Evolutionary conservation across 2,797 vertebrate genomes (phyloP).

Genomic region (Anomalospiza imberbis): DNA sequence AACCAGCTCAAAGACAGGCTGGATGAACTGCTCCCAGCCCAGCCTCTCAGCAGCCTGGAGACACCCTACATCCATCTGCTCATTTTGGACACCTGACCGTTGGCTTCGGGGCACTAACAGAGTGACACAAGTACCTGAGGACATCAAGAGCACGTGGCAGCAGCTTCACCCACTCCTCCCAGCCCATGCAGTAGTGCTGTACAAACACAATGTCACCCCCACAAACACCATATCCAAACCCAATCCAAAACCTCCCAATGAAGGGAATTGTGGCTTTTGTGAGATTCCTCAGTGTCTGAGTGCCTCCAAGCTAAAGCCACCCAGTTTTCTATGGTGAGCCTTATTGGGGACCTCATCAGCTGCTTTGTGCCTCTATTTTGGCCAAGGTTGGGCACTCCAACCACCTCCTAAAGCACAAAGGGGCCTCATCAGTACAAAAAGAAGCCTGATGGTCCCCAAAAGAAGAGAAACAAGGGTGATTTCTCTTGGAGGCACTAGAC

Average conservation of each 20-base stretch:
- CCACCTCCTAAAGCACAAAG: not conserved
- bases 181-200: rapidly evolving
- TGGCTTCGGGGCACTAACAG: not conserved
- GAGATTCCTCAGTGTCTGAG: not conserved
- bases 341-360: not conserved
- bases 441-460: not conserved
- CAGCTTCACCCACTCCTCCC: not conserved
- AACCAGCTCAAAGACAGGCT: not conserved
- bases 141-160: rapidly evolving
- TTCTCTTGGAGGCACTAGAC: not conserved
- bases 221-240: not conserved
- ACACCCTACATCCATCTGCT: not conserved
- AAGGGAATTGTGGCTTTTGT: not conserved
- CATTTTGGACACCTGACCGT: not conserved
- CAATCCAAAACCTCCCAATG: not conserved
- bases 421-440: not conserved
- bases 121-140: not conserved
- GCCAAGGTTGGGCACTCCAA: not conserved
- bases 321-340: not conserved
- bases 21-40: not conserved
- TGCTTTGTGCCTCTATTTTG: not conserved
- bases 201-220: not conserved
- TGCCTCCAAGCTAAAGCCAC: not conserved
- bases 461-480: not conserved
- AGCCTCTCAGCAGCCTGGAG: not conserved